phyloP scores from a whole-genome alignment of 2,113 vertebrate species.

The Dascyllus trimaculatus region DNA sequence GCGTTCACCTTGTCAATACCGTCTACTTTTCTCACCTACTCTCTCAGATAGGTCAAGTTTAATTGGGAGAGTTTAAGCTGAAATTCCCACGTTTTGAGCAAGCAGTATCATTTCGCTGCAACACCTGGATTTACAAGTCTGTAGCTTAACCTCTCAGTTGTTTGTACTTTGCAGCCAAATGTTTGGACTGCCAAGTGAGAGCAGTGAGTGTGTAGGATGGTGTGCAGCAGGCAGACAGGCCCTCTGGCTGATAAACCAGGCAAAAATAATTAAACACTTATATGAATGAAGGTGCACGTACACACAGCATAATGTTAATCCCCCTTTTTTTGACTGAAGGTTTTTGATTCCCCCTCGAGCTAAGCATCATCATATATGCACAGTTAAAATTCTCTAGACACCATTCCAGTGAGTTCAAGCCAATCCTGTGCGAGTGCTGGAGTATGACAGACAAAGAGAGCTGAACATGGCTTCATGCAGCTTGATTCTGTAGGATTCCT shows the following conservation, averaged over 20 bases:
- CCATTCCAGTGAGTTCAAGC: conserved; percentile 56
- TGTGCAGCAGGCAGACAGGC: neutral
- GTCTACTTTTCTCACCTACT: neutral
- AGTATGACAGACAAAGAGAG: conserved; percentile 5
- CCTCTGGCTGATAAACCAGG: conserved; percentile 13
- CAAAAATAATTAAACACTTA: neutral
- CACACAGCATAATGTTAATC: neutral
- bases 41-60: conserved; percentile 13
- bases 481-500: conserved; percentile 24
- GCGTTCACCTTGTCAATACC: neutral
- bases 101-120: conserved; percentile 37
- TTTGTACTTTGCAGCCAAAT: conserved; percentile 57
- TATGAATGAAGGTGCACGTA: conserved; percentile 14
- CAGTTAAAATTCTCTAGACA: conserved; percentile 38
- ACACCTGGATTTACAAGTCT: conserved; percentile 52
- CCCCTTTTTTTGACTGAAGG: neutral
- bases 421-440: conserved; percentile 29
- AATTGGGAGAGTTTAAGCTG: conserved; percentile 36
- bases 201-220: conserved; percentile 27
- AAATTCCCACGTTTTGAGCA: conserved; percentile 18
- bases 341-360: conserved; percentile 46
- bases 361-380: conserved; percentile 38
- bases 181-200: conserved; percentile 42
- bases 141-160: conserved; percentile 27
- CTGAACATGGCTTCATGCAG: conserved; percentile 9